A percentile compares a stretch with the other conserved stretches of the same genome.
Conservation (phyloP, 2,888 invertebrate species). For the Chouioia cunea region DNA sequence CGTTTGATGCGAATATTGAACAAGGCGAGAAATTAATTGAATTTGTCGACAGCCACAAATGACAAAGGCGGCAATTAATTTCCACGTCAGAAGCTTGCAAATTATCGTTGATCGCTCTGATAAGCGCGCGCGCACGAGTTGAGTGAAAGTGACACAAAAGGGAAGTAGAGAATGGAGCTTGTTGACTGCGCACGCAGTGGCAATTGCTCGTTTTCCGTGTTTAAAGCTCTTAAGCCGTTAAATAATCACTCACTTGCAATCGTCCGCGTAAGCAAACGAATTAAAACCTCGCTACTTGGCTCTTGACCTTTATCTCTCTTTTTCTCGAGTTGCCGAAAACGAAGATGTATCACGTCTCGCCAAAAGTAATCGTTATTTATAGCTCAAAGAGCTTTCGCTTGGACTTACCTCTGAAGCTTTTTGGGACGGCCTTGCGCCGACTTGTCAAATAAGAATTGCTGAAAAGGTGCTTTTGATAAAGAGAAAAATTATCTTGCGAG, state of each 20-base stretch:
- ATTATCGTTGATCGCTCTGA: not conserved
- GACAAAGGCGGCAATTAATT: constrained; percentile 20
- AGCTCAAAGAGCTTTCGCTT: constrained; percentile 12
- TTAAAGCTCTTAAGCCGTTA: constrained; percentile 49
- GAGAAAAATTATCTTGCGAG: too few species aligned
- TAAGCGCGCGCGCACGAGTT: not conserved
- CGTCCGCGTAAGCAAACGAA: not conserved
- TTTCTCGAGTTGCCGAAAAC: too few species aligned
- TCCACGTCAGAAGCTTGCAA: not conserved
- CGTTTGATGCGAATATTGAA: too few species aligned
- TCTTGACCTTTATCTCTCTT: too few species aligned
- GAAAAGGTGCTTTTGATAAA: too few species aligned
- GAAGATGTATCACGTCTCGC: too few species aligned
- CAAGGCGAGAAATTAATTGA: too few species aligned
- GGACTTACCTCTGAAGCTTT: too few species aligned
- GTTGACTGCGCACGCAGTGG: constrained; percentile 33
- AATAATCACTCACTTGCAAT: not conserved
- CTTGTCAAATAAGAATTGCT: too few species aligned
- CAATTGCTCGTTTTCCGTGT: constrained; percentile 56
- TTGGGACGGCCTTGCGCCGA: too few species aligned
- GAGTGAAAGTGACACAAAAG: constrained; percentile 8
- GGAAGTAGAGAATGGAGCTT: constrained; percentile 47
- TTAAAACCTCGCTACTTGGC: too few species aligned
- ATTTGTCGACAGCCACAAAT: not conserved
- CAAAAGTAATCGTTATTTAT: constrained; percentile 51